Base-by-base conservation (phyloP, 1,140 invertebrate species). In the Bombus polaris region DNA sequence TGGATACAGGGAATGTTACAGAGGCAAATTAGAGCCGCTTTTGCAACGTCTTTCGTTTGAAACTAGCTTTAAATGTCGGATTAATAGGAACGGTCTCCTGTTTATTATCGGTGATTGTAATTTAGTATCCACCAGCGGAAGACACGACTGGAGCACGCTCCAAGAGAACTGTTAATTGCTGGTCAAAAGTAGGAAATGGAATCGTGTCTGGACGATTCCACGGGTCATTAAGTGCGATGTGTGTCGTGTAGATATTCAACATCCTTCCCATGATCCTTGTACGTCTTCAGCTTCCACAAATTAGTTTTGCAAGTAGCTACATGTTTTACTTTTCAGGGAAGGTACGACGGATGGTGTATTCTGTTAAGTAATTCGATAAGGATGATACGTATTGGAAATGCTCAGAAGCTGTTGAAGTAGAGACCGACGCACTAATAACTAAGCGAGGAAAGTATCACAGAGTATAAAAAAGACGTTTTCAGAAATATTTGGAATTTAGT, bases 161-260 rank as follows among this genome's bases (percentile, higher is more conserved):
- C 22, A 18, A 6, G 18, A 44, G 65, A 53, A 35, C 65, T 39
- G 68, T 78, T 83, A 77, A 70, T 83, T 68, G 62, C 25, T n/a
- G n/a, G 39, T 72, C 47, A 81, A 78, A 78, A 57, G 18, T 77
- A 78, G 82, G 65, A 83, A 78, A 77, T 57, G 65, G 68, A 78
- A 62, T 78, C 44, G 68, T 53, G 65, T 42, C n/a, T 35, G 62
- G 35, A 68, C 9, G 75, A 83, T 68, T 78, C 35, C 82, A 83
- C 59, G 82, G 74, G 12, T 57, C 82, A 66, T 83, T 83, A 83
- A 57, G 35, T 57, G 37, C 74, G 42, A 32, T 35, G 5, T 25
- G 28, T 25, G 39, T 37, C 57, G n/a, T 66, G 32, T 47, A 39
- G 42, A 53, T 75, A 42, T 82, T 44, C 70, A 44, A 35, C 35